Evolutionary conservation across 2,113 vertebrate genomes (phyloP), one percentile per base, ranked within the genome.

Genomic region (Oreamnos americanus): DNA sequence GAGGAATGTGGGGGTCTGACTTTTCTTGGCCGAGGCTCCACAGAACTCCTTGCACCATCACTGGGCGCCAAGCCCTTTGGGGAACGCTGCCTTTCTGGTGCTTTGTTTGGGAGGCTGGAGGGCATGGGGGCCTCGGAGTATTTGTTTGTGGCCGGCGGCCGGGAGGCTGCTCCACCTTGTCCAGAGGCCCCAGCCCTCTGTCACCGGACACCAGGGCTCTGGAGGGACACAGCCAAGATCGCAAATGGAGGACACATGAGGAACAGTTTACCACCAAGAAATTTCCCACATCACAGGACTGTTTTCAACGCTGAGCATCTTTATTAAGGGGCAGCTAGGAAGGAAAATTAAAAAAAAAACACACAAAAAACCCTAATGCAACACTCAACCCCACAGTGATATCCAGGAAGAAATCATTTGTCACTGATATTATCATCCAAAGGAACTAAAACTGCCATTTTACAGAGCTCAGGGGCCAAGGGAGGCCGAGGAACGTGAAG

Each of bases 151-250:
- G 36, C n/a, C 9, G 0, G n/a, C 17, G 9, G 64, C 55, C 14
- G 8, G 17, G 81, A 36, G 43, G 81, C 93, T 17, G 39, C 51
- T 33, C 4, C 3, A 14, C 62, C 12, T 71, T 39, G 89, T 82
- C 74, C 97, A 71, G 87, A 67, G 79, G 81, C 57, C 87, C 49
- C 26, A 15, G 71, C 0, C 11, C 78, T 78, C 57, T 85, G 95
- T 96, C 64, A 94, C 57, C 57, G 49, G 93, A 96, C 74, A 96
- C 91, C 94, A 85, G 47, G 60, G 62, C 79, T 36, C 89, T 71
- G 4, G 3, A 51, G 87, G 97, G 89, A 79, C 39, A 17, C 4
- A 58, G 92, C 71, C 93, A 96, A 90, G 58, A 36, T 26, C n/a
- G 8, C 60, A 94, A 76, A 91, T 13, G 33, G 67, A 95, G 79